Conservation (phyloP, 1,140 invertebrate genomes). For the Apis cerana region DNA sequence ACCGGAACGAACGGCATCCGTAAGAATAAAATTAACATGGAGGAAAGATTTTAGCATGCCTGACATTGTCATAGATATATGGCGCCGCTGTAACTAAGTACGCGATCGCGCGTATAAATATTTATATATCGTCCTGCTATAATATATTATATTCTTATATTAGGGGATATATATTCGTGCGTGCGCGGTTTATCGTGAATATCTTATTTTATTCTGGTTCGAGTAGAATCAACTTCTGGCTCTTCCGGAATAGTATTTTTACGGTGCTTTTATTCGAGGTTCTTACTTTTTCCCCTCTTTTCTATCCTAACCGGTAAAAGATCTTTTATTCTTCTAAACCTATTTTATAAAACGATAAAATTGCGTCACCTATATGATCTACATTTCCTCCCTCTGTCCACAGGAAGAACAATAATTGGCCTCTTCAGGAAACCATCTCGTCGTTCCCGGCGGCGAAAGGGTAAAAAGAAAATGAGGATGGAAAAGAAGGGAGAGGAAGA, state of each 20-base stretch:
- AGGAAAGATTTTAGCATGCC: conserved; percentile 27
- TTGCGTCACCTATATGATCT: no score
- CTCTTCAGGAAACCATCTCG: neutral
- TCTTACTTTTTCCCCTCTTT: no score
- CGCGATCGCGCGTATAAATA: neutral
- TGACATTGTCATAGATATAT: conserved; percentile 49
- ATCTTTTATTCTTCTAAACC: no score
- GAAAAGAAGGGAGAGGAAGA: neutral
- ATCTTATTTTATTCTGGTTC: neutral
- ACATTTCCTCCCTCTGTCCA: neutral
- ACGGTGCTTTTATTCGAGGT: no score
- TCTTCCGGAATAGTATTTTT: no score
- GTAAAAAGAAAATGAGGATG: neutral
- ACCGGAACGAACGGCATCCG: conserved; percentile 33
- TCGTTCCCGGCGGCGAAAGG: neutral
- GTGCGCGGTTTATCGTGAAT: neutral
- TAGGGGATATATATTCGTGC: neutral
- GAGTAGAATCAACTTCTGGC: no score
- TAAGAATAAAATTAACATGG: conserved; percentile 61
- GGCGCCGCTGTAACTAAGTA: conserved; percentile 2
- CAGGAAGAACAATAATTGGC: neutral
- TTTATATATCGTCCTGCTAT: neutral
- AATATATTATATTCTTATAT: conserved; percentile 12
- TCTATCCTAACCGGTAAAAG: no score
- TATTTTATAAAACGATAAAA: no score